These are phyloP conservation scores for Augochlorella aurata DNA, from an alignment of 2,888 invertebrate genomes.

Conservation along the genomic window DNA sequence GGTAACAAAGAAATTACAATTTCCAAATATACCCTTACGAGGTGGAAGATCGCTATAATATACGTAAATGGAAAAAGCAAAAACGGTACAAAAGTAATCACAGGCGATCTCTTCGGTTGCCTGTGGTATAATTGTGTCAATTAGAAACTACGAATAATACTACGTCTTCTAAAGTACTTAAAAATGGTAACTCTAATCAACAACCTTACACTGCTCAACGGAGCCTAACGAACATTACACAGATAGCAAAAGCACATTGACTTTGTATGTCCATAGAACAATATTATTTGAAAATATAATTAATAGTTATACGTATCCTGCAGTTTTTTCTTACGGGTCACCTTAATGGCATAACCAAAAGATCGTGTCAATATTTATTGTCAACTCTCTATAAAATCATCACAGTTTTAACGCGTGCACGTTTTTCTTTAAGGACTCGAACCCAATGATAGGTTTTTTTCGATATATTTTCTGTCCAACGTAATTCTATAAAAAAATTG, in stretches of 20 bases:
- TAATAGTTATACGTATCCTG: constrained; percentile 34
- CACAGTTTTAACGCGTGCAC: constrained; percentile 45
- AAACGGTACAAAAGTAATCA: constrained; percentile 54
- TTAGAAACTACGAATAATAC: constrained; percentile 61
- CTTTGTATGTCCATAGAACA: constrained; percentile 33
- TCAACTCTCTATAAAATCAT: constrained; percentile 52
- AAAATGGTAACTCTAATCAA: constrained; percentile 64
- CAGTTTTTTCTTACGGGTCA: constrained; percentile 26
- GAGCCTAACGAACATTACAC: constrained; percentile 54
- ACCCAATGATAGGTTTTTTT: constrained; percentile 1
- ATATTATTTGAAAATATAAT: constrained; percentile 41
- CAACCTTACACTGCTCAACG: constrained; percentile 55
- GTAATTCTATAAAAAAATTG: constrained; percentile 36
- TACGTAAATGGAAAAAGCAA: constrained; percentile 37
- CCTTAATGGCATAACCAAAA: constrained; percentile 30
- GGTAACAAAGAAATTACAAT: constrained; percentile 41
- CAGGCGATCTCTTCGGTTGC: constrained; percentile 19
- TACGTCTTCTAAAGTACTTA: constrained; percentile 63
- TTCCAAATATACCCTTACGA: constrained; percentile 33
- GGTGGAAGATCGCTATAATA: constrained; percentile 5
- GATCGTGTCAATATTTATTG: constrained; percentile 47
- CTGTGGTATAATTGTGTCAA: constrained; percentile 12
- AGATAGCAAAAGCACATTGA: constrained; percentile 48
- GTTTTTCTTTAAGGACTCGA: constrained; percentile 3
- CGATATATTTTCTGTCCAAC: constrained; percentile 16